Percentiles rank a stretch among this genome's conserved stretches.
Evolutionary conservation across 2,888 invertebrate species (phyloP).

Genomic region (Drosophila stalkeri): DNA sequence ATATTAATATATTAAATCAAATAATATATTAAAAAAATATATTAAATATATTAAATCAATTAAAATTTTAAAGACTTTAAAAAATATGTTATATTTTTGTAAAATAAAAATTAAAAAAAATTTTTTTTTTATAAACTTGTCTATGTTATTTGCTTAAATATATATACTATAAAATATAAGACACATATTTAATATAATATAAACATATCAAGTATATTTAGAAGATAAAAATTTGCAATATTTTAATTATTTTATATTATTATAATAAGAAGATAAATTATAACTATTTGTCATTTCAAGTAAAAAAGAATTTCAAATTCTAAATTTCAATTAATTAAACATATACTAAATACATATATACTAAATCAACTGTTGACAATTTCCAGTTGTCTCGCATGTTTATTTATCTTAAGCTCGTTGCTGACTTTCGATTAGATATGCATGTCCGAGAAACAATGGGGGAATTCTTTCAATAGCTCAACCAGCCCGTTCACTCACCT

Average conservation of each 20-base stretch:
- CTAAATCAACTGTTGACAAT: neutral
- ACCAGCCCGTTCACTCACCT: neutral
- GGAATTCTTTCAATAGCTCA: conserved; percentile 2
- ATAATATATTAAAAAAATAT: neutral
- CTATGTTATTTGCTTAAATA: neutral
- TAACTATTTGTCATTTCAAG: no score
- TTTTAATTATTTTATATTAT: neutral
- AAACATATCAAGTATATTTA: neutral
- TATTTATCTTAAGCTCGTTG: neutral
- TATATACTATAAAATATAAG: neutral
- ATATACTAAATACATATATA: neutral
- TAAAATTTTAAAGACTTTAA: neutral
- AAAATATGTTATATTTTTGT: no score
- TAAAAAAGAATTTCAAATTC: neutral
- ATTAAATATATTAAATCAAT: neutral
- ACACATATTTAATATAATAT: neutral
- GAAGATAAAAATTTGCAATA: neutral
- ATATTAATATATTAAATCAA: neutral
- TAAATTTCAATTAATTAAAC: neutral
- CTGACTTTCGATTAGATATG: neutral
- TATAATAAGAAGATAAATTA: neutral
- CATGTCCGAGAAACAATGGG: neutral
- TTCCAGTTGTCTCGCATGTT: neutral
- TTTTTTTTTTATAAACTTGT: no score
- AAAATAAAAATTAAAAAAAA: no score